These are phyloP conservation scores for Chinchilla lanigera DNA, from an alignment of 2,113 vertebrate genomes.

Conservation along the genomic window DNA sequence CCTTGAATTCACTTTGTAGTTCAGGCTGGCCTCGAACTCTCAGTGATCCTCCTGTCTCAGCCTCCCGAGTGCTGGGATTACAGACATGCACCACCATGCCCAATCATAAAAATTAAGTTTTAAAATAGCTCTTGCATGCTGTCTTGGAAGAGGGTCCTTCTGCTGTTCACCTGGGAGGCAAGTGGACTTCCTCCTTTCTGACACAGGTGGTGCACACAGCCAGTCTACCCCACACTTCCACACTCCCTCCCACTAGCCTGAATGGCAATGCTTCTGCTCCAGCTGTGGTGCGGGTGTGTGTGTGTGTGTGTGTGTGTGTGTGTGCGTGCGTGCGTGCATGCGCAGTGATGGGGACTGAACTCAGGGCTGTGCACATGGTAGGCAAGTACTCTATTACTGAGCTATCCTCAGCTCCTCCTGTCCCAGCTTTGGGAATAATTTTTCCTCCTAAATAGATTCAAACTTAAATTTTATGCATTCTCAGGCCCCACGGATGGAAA, in stretches of 20 bases:
- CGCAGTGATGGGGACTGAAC: background rate
- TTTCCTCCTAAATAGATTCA: background rate
- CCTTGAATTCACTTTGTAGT: too few relatives aligned
- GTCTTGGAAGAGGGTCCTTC: background rate
- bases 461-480: background rate
- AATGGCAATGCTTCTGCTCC: background rate
- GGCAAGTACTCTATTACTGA: background rate
- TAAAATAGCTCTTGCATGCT: background rate
- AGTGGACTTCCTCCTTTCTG: background rate
- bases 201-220: too few relatives aligned
- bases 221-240: accelerated
- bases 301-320: too few relatives aligned
- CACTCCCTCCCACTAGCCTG: background rate
- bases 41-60: too few relatives aligned
- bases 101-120: background rate
- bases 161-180: background rate
- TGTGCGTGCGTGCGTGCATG: background rate
- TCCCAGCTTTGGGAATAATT: too few relatives aligned
- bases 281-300: background rate
- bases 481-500: background rate
- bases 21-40: too few relatives aligned
- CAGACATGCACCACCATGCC: too few relatives aligned
- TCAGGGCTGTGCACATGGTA: background rate
- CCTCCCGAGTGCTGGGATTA: too few relatives aligned
- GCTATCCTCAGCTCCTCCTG: background rate